A percentile compares a stretch with the other conserved stretches of the same genome.
These are phyloP conservation scores for Oryzias sinensis DNA, from an alignment of 2,797 vertebrate genomes.

Conservation along the genomic window DNA sequence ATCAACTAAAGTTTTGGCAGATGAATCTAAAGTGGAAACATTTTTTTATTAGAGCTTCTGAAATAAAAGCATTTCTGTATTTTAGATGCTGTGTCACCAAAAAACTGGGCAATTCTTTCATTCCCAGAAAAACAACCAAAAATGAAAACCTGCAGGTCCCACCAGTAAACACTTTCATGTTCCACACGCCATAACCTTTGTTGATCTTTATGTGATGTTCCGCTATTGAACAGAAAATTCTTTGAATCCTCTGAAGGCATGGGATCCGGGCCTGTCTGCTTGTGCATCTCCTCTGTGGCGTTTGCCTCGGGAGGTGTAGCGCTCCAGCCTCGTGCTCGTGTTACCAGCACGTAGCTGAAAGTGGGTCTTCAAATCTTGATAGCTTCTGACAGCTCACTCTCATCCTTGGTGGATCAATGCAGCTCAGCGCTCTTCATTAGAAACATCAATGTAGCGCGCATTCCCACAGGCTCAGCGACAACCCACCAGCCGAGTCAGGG, in stretches of 20 bases:
- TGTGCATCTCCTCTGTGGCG: slow-evolving; percentile 17
- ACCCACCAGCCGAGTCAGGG: slow-evolving; percentile 40
- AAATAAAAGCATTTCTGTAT: too few relatives aligned
- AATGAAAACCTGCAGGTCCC: slow-evolving; percentile 5
- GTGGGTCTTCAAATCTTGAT: slow-evolving; percentile 72
- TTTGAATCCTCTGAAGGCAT: slow-evolving; percentile 27
- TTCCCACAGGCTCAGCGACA: slow-evolving; percentile 67
- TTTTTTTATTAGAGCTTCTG: too few relatives aligned
- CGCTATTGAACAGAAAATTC: slow-evolving; percentile 28
- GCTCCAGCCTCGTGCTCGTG: slow-evolving; percentile 44
- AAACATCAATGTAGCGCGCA: slow-evolving; percentile 70
- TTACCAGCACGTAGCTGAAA: slow-evolving; percentile 54
- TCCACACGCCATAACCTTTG: slow-evolving; percentile 11
- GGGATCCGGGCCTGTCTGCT: slow-evolving; percentile 27
- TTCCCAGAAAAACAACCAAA: slow-evolving; percentile 1
- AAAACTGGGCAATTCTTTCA: background rate
- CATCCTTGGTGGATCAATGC: slow-evolving; percentile 73
- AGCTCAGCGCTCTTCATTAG: slow-evolving; percentile 74
- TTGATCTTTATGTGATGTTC: slow-evolving; percentile 25
- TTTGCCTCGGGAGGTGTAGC: slow-evolving; percentile 49
- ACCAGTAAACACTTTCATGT: slow-evolving; percentile 10
- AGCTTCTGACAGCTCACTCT: slow-evolving; percentile 77
- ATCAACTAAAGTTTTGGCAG: too few relatives aligned
- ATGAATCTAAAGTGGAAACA: too few relatives aligned
- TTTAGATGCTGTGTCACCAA: background rate